phyloP scores from a whole-genome alignment of 2,888 invertebrate species.

The Ethmia dodecea region DNA sequence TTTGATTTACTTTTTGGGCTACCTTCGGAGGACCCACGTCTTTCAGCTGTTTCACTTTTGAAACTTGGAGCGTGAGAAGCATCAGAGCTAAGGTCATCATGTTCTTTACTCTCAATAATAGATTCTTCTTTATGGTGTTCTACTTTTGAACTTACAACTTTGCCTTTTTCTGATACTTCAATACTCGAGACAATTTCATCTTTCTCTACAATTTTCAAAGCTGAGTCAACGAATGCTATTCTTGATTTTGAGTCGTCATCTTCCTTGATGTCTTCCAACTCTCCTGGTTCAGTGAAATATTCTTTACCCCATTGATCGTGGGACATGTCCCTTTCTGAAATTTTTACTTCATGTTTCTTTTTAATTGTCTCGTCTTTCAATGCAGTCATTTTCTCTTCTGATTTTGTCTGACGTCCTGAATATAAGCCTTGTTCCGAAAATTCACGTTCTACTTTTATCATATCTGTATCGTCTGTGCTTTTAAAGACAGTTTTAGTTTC shows the following conservation, averaged over 20 bases:
- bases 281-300: constrained; percentile 69
- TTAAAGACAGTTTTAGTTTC: constrained; percentile 67
- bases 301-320: constrained; percentile 76
- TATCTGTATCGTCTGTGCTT: constrained; percentile 61
- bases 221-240: constrained; percentile 62
- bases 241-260: constrained; percentile 56
- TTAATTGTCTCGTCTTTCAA: constrained; percentile 67
- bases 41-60: constrained; percentile 59
- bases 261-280: constrained; percentile 65
- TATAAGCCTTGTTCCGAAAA: constrained; percentile 68
- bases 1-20: constrained; percentile 69
- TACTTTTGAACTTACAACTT: constrained; percentile 60
- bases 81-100: constrained; percentile 67
- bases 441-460: constrained; percentile 60
- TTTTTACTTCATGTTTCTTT: constrained; percentile 69
- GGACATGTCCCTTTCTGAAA: constrained; percentile 69
- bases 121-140: constrained; percentile 70
- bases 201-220: constrained; percentile 63
- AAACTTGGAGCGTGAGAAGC: constrained; percentile 67
- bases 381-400: constrained; percentile 71
- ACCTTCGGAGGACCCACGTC: constrained; percentile 54
- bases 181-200: constrained; percentile 62
- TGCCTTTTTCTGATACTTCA: constrained; percentile 67
- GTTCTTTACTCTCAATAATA: constrained; percentile 69
- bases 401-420: constrained; percentile 62